These are phyloP conservation scores for Ornithoptera priamus DNA, from an alignment of 2,888 invertebrate species.

Conservation along the genomic window DNA sequence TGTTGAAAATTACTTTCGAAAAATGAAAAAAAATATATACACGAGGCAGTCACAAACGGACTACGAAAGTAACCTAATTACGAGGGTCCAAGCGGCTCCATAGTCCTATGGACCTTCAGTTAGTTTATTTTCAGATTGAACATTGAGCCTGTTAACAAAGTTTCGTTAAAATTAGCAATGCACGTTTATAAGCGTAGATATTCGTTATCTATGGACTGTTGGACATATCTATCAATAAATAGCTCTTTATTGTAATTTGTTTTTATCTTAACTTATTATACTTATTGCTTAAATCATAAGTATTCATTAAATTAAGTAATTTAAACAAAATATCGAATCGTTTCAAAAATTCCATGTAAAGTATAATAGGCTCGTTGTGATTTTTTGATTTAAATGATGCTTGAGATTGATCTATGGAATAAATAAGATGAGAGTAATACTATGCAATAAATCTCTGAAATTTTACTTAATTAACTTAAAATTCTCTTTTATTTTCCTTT, in stretches of 20 bases:
- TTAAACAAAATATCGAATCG: too few species aligned
- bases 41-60: constrained; percentile 16
- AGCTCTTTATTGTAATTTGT: too few species aligned
- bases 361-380: neutral
- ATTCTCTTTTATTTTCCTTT: too few species aligned
- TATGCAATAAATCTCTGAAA: neutral
- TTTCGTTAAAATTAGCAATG: constrained; percentile 28
- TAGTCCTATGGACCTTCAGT: constrained; percentile 8
- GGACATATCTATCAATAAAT: constrained; percentile 60
- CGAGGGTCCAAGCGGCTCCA: constrained; percentile 17
- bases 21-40: constrained; percentile 11
- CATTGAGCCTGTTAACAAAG: constrained; percentile 4
- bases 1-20: constrained; percentile 19
- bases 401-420: neutral
- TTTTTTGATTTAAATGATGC: neutral
- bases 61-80: constrained; percentile 26
- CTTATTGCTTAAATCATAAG: too few species aligned
- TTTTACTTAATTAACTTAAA: neutral
- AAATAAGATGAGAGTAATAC: neutral
- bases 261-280: too few species aligned
- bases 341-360: too few species aligned
- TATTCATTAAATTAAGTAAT: too few species aligned
- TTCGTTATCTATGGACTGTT: constrained; percentile 41
- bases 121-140: constrained; percentile 14
- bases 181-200: constrained; percentile 40